These are phyloP conservation scores for Rhynchonycteris naso DNA, from an alignment of 2,797 vertebrate species.

Conservation along the genomic window DNA sequence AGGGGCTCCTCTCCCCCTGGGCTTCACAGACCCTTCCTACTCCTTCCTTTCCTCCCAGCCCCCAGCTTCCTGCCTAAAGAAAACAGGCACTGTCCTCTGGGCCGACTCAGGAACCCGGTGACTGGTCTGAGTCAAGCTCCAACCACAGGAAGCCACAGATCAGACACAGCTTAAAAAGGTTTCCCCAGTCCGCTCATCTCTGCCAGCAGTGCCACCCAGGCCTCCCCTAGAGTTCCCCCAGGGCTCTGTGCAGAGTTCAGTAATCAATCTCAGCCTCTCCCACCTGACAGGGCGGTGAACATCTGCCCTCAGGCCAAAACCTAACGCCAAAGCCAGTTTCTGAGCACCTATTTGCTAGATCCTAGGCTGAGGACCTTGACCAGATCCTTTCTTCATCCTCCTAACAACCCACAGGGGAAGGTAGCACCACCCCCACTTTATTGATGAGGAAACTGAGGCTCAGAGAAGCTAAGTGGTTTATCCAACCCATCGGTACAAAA, in stretches of 20 bases:
- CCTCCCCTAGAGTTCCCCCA: neutral
- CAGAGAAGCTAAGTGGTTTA: neutral
- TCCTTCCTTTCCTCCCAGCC: slow-evolving; percentile 38
- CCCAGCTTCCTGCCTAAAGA: slow-evolving; percentile 29
- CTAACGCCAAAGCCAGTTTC: neutral
- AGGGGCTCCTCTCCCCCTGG: neutral
- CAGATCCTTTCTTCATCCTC: neutral
- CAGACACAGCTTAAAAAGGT: neutral
- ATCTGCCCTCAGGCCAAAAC: neutral
- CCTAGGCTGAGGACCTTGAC: neutral
- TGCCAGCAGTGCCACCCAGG: neutral
- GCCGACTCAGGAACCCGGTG: slow-evolving; percentile 60
- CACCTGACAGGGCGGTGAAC: neutral
- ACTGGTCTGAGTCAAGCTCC: slow-evolving; percentile 45
- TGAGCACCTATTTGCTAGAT: neutral
- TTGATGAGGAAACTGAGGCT: slow-evolving; percentile 1
- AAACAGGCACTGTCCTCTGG: slow-evolving; percentile 10
- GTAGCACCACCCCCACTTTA: neutral
- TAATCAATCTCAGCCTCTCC: neutral
- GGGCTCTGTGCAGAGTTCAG: neutral
- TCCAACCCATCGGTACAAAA: neutral
- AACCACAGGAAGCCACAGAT: slow-evolving; percentile 57
- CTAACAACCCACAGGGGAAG: neutral
- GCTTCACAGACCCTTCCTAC: neutral
- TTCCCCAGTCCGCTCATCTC: neutral